Percentiles rank a stretch among this genome's conserved stretches.
Conservation (phyloP, 2,888 invertebrate species). For the Anodontia alba region DNA sequence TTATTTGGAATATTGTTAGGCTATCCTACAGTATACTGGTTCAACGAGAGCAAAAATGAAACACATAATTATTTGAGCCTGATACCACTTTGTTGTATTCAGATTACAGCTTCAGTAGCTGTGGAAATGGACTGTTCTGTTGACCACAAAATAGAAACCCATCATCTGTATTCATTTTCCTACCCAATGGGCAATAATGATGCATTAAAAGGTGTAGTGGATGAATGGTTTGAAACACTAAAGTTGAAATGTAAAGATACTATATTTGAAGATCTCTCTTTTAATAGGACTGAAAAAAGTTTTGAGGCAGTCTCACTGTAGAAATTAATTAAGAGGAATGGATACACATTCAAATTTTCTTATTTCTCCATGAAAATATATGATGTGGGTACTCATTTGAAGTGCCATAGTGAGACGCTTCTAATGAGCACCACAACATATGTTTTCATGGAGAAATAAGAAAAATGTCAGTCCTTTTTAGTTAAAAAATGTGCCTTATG, state of each 20-base stretch:
- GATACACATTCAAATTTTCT: no score
- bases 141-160: neutral
- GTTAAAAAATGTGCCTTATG: no score
- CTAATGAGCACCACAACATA: no score
- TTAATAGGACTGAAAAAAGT: constrained; percentile 24
- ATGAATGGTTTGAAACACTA: constrained; percentile 50
- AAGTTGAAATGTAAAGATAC: constrained; percentile 1
- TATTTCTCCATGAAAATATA: no score
- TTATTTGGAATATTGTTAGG: constrained; percentile 70
- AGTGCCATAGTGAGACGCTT: no score
- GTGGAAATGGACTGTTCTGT: no score
- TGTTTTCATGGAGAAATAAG: no score
- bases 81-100: constrained; percentile 60
- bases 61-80: constrained; percentile 61
- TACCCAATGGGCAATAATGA: constrained; percentile 42
- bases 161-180: constrained; percentile 59
- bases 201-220: constrained; percentile 16
- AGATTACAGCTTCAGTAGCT: constrained; percentile 22
- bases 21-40: constrained; percentile 73
- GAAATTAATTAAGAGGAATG: no score
- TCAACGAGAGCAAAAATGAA: constrained; percentile 37
- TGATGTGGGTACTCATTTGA: no score
- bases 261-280: constrained; percentile 22
- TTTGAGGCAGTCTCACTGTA: constrained; percentile 42
- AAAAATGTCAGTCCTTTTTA: no score